Conservation (phyloP, 1,140 invertebrate genomes). For the Pemphigus obesinymphae region DNA sequence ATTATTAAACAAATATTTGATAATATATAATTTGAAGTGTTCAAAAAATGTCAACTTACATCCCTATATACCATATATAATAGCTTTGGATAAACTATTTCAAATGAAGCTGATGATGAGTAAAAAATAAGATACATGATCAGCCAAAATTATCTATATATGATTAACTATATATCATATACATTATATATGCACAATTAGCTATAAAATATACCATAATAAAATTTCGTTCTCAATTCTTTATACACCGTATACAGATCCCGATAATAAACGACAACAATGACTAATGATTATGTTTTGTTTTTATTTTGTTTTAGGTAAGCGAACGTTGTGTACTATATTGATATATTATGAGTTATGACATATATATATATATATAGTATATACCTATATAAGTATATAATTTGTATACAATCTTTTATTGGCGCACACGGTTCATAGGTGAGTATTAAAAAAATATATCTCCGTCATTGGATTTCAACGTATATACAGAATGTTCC, state of each 20-base stretch:
- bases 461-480: background rate
- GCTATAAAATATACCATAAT: background rate
- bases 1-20: no score
- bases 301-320: conserved; percentile 36
- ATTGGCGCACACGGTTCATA: background rate
- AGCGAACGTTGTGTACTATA: background rate
- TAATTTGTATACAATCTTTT: no score
- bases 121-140: no score
- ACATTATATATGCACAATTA: no score
- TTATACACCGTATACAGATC: background rate
- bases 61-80: no score
- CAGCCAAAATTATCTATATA: no score
- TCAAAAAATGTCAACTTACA: no score
- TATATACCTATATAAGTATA: background rate
- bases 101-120: no score
- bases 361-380: background rate
- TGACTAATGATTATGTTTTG: background rate
- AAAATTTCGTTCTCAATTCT: background rate
- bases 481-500: no score
- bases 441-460: background rate
- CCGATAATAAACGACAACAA: background rate
- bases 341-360: background rate
- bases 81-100: no score
- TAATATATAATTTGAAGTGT: no score
- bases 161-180: no score